phyloP scores from a whole-genome alignment of 2,113 vertebrate genomes.

The Prolemur simus region DNA sequence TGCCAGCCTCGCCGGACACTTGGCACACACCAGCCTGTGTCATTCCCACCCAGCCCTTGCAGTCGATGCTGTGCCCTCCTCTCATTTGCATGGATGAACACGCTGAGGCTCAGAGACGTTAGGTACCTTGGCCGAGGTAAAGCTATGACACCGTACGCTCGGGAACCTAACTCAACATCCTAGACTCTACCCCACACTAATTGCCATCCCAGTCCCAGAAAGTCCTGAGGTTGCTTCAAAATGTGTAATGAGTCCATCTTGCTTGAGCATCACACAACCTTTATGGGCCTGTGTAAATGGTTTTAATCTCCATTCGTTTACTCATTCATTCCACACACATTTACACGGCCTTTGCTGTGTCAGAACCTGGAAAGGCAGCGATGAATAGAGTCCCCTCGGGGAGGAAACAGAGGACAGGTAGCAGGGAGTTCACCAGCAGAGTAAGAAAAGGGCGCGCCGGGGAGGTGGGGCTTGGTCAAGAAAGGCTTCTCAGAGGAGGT shows the following conservation, averaged over 20 bases:
- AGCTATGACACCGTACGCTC: neutral
- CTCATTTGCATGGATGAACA: neutral
- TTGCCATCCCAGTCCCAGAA: neutral
- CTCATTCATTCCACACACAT: neutral
- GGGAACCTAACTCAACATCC: neutral
- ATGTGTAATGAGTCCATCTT: rapidly evolving
- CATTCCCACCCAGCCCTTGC: neutral
- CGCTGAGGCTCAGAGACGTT: neutral
- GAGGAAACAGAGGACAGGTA: neutral
- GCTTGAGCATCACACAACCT: neutral
- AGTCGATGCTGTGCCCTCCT: neutral
- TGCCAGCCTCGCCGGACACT: neutral
- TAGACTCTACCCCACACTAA: rapidly evolving
- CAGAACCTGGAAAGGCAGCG: neutral
- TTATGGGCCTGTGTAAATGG: neutral
- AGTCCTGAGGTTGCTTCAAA: neutral
- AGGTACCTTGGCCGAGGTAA: neutral
- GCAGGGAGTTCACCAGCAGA: rapidly evolving
- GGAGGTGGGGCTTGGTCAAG: neutral
- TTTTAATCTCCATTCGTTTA: neutral
- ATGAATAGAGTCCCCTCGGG: neutral
- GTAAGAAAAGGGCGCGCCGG: neutral
- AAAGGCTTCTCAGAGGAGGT: neutral
- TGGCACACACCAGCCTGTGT: rapidly evolving
- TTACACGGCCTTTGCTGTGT: neutral